Evolutionary conservation across 2,888 invertebrate genomes (phyloP).

Genomic region (Ctena decussata): DNA sequence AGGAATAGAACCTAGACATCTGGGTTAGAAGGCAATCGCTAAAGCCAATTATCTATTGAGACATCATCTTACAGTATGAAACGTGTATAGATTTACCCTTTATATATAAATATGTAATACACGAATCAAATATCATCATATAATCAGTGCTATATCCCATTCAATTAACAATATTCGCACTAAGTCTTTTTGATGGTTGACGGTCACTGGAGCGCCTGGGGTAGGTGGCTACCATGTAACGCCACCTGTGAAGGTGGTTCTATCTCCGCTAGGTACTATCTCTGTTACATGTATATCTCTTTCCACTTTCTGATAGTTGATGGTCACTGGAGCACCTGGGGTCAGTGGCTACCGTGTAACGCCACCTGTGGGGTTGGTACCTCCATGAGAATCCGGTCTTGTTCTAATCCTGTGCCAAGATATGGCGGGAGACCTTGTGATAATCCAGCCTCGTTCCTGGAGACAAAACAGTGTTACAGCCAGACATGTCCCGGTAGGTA

Average conservation of each 20-base stretch:
- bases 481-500: neutral
- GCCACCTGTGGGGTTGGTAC: neutral
- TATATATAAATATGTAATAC: too few relatives aligned
- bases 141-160: too few relatives aligned
- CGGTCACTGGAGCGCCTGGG: conserved; percentile 23
- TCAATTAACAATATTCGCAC: too few relatives aligned
- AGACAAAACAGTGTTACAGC: neutral
- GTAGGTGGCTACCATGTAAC: conserved; percentile 13
- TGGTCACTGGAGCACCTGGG: neutral
- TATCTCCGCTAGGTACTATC: too few relatives aligned
- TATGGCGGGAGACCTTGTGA: neutral
- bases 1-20: too few relatives aligned
- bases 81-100: too few relatives aligned
- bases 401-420: neutral
- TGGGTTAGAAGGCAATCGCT: too few relatives aligned
- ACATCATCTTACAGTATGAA: too few relatives aligned
- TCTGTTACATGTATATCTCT: too few relatives aligned
- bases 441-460: neutral
- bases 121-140: too few relatives aligned
- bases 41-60: too few relatives aligned
- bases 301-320: neutral
- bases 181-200: too few relatives aligned
- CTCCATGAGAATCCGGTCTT: neutral
- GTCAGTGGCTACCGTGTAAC: neutral
- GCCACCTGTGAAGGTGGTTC: conserved; percentile 29